Percentiles rank a stretch among this genome's conserved stretches.
phyloP scores from a whole-genome alignment of 2,888 invertebrate genomes.

The Lamellibrachia columna region DNA sequence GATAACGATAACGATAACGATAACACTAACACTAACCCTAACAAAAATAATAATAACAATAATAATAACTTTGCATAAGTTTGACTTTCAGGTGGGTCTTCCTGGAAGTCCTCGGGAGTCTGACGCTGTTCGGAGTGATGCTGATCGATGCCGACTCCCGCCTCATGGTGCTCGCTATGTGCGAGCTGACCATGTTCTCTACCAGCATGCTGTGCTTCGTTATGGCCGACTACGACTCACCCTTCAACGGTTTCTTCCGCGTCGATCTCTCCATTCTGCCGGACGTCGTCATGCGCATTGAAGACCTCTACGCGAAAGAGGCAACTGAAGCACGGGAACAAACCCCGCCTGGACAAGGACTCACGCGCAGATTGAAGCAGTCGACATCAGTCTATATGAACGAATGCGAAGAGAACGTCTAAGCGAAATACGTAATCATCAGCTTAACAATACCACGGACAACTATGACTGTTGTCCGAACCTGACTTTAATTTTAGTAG shows the following conservation, averaged over 20 bases:
- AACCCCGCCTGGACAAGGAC: not conserved
- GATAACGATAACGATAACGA: not conserved
- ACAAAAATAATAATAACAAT: not conserved
- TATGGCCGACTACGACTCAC: slow-evolving; percentile 41
- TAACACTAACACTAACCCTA: not conserved
- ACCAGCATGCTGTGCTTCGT: slow-evolving; percentile 37
- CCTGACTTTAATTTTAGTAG: not conserved
- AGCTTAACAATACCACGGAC: not conserved
- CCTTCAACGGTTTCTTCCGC: slow-evolving; percentile 51
- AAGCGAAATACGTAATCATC: not conserved
- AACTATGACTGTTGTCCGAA: not conserved
- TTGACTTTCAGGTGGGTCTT: slow-evolving; percentile 48
- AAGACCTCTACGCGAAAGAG: slow-evolving; percentile 40
- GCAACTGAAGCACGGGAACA: not conserved
- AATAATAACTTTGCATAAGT: not conserved
- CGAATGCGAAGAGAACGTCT: not conserved
- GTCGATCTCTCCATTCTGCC: slow-evolving; percentile 48
- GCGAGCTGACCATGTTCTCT: slow-evolving; percentile 52
- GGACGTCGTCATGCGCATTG: slow-evolving; percentile 46
- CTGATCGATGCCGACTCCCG: slow-evolving; percentile 47
- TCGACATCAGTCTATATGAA: not conserved
- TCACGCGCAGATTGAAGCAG: not conserved
- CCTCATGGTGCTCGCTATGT: slow-evolving; percentile 50
- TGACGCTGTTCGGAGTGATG: slow-evolving; percentile 51
- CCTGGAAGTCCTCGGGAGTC: slow-evolving; percentile 51